Base-by-base conservation (phyloP, 2,113 vertebrate species). In the Barnardius zonarius region DNA sequence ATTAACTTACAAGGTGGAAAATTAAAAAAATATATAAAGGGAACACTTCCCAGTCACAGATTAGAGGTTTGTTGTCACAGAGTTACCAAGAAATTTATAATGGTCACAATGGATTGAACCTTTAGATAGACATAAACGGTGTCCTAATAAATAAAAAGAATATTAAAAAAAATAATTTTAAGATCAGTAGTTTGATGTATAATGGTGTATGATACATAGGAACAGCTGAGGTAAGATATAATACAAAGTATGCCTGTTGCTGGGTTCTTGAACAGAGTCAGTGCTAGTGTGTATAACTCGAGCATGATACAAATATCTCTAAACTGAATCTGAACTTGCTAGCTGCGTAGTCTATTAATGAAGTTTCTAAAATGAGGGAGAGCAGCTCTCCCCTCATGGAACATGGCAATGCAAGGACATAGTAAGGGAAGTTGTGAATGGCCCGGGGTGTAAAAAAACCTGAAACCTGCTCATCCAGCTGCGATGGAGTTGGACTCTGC, bases 241-340 rank as follows among this genome's bases (percentile, higher is more conserved):
- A 27, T 15, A 22, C 11, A 76, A 39, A 31, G 11, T 31, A 39
- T 13, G 17, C 28, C 18, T 55, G 35, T 43, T 48, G 24, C n/a
- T 67, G 62, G 9, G 15, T 24, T 85, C 61, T 75, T 62, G 33
- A 74, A 35, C 8, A 23, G 46, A 41, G 41, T 59, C 62, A 16
- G 11, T 35, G 30, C 46, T 48, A 17, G 12, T 1, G 0, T 4
- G 44, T 13, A 6, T 39, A 39, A 67, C n/a, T 37, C 0, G 0
- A 73, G 22, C 5, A 8, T 5, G 20, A 41, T 44, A 82, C 66
- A 35, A 70, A 9, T 62, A 8, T 7, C 31, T 52, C 51, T 61
- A 16, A 69, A 67, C 17, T 39, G 78, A 66, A 52, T 8, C 17
- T 30, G 44, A 92, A 70, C 61, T 33, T 9, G 2, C 19, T 37